Percentiles rank a stretch among this genome's conserved stretches.
Evolutionary conservation across 2,113 vertebrate species (phyloP).

Genomic region (Melanostigma gelatinosum): DNA sequence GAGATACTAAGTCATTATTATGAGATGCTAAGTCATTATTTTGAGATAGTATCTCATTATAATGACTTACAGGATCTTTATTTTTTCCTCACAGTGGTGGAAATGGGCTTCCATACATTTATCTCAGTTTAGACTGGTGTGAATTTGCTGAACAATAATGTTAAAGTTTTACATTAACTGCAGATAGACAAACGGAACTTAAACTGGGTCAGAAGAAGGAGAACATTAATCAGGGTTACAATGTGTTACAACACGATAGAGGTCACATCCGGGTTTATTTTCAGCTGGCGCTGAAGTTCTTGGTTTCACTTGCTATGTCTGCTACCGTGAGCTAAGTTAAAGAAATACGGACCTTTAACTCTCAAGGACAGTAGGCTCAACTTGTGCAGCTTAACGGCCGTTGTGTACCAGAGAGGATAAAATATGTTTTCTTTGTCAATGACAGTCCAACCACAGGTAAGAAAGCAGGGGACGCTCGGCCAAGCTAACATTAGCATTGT

Average conservation of each 20-base stretch:
- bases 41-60: too few species aligned
- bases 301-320: slow-evolving; percentile 11
- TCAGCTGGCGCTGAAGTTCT: neutral
- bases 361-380: neutral
- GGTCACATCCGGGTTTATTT: slow-evolving; percentile 52
- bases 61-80: too few species aligned
- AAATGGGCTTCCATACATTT: too few species aligned
- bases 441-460: slow-evolving; percentile 80
- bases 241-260: neutral
- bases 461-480: slow-evolving; percentile 12
- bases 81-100: too few species aligned
- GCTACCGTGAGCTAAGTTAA: slow-evolving; percentile 8
- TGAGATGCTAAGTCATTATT: too few species aligned
- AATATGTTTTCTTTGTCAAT: slow-evolving; percentile 74
- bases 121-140: neutral
- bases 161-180: too few species aligned
- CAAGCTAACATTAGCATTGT: slow-evolving; percentile 47
- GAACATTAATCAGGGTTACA: neutral
- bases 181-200: neutral
- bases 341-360: slow-evolving; percentile 6
- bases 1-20: too few species aligned
- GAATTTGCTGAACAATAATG: neutral
- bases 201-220: neutral
- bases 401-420: neutral
- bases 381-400: neutral